Conservation (phyloP, 2,113 vertebrate species). For the Dromas ardeola region DNA sequence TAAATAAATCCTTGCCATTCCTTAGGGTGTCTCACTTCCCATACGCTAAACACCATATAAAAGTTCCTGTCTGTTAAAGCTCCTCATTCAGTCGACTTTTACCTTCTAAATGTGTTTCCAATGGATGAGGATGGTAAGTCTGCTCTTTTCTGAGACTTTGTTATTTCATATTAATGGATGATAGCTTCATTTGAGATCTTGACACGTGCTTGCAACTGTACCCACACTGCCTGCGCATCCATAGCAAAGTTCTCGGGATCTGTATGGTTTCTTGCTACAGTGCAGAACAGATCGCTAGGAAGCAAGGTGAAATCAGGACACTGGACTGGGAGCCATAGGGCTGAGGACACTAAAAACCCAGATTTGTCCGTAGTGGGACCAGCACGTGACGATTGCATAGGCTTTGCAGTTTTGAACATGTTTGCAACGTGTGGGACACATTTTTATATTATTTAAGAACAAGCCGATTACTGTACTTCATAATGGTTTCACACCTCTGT, state of each 20-base stretch:
- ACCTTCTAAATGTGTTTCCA: constrained; percentile 61
- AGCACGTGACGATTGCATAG: fast-evolving
- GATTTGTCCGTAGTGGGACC: not conserved
- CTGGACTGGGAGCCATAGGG: too few species aligned
- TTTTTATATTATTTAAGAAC: not conserved
- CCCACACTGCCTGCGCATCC: not conserved
- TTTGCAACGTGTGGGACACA: fast-evolving
- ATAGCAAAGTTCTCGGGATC: fast-evolving
- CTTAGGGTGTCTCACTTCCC: constrained; percentile 57
- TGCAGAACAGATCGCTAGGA: fast-evolving
- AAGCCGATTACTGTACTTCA: not conserved
- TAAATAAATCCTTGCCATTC: constrained; percentile 65
- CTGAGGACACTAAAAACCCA: not conserved
- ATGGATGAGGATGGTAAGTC: constrained; percentile 56
- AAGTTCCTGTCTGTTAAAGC: not conserved
- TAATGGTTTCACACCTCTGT: not conserved
- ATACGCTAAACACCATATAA: not conserved
- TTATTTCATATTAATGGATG: fast-evolving
- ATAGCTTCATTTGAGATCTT: fast-evolving
- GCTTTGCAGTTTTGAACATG: fast-evolving
- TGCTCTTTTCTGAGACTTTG: not conserved
- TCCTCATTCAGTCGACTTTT: not conserved
- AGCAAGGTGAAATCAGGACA: not conserved
- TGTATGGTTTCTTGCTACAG: fast-evolving
- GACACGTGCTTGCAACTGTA: fast-evolving